phyloP scores from a whole-genome alignment of 1,140 invertebrate species.

The Eriocheir sinensis region DNA sequence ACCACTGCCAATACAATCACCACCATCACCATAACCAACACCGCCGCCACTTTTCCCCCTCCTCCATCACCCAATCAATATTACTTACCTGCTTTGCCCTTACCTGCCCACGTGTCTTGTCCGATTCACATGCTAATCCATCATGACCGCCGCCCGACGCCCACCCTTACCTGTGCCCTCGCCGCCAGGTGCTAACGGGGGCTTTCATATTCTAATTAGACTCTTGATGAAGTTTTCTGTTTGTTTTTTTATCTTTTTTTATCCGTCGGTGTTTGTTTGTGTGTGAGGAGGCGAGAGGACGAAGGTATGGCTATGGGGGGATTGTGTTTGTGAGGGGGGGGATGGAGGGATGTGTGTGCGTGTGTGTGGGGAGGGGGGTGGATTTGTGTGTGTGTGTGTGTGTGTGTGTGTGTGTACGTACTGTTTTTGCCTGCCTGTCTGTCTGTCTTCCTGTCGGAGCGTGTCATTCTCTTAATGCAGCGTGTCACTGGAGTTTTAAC shows the following conservation, averaged over 20 bases:
- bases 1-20: background rate
- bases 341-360: no score
- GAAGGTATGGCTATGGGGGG: background rate
- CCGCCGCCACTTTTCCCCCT: background rate
- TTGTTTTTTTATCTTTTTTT: no score
- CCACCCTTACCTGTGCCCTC: background rate
- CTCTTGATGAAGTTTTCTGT: background rate
- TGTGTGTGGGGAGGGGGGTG: no score
- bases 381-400: no score
- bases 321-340: no score
- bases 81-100: background rate
- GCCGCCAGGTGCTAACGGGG: background rate
- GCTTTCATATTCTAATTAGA: slow-evolving; percentile 11
- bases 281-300: no score
- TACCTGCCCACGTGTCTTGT: background rate
- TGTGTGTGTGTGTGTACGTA: background rate
- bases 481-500: background rate
- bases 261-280: background rate
- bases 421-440: background rate
- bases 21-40: background rate
- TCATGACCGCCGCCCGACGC: background rate
- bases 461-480: background rate
- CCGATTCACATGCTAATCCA: slow-evolving; percentile 23
- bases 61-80: background rate
- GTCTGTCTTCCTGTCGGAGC: background rate